A percentile compares a stretch with the other conserved stretches of the same genome.
Evolutionary conservation across 2,888 invertebrate genomes (phyloP).

Genomic region (Drosophila tanythrix): DNA sequence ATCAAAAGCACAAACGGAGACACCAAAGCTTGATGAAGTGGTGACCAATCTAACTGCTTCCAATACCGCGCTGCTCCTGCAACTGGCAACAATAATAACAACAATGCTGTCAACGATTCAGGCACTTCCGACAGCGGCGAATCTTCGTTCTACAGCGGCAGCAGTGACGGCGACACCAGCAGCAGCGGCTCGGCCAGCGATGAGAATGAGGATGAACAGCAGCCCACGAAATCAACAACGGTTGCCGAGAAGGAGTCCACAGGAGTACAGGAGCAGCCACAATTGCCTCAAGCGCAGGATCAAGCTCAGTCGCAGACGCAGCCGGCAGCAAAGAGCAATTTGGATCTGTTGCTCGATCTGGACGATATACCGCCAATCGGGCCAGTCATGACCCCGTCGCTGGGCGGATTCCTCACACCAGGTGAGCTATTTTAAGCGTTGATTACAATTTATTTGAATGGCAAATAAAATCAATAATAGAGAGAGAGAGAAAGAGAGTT

Average conservation of each 20-base stretch:
- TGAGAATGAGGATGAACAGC: neutral
- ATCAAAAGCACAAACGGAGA: constrained; percentile 32
- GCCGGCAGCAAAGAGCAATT: constrained; percentile 87
- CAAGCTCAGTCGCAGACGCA: neutral
- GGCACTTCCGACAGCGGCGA: constrained; percentile 81
- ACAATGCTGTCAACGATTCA: constrained; percentile 41
- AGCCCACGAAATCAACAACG: constrained; percentile 3
- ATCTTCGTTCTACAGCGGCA: constrained; percentile 73
- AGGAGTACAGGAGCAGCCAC: constrained; percentile 22
- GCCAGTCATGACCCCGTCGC: constrained; percentile 90
- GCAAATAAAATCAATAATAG: neutral
- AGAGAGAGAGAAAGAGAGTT: neutral
- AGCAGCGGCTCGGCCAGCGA: constrained; percentile 45
- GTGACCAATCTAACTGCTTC: constrained; percentile 9
- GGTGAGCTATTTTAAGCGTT: constrained; percentile 71
- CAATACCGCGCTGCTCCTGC: neutral
- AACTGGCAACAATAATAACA: constrained; percentile 42
- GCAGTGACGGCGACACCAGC: constrained; percentile 50
- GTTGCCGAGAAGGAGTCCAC: neutral
- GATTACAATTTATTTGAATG: neutral
- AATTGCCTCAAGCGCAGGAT: neutral
- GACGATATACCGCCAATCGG: constrained; percentile 90
- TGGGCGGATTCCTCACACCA: constrained; percentile 91
- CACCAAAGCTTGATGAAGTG: constrained; percentile 20
- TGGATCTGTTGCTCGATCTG: constrained; percentile 93